Percentiles rank a stretch among this genome's conserved stretches.
These are phyloP conservation scores for Heliconius sara DNA, from an alignment of 2,888 invertebrate species.

Conservation along the genomic window DNA sequence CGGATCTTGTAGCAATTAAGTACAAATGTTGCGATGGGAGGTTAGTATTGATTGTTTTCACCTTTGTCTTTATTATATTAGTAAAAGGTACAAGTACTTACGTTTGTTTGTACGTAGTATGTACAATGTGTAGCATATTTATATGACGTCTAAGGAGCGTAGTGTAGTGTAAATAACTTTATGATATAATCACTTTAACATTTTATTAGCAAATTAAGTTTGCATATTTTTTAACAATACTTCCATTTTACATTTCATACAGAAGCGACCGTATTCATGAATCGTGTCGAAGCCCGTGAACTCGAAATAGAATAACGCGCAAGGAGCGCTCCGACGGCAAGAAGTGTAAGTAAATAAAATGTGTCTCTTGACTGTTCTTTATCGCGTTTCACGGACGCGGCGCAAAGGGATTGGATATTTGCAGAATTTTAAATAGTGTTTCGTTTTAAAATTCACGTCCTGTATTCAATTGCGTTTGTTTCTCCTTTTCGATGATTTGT, in stretches of 20 bases:
- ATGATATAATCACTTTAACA: too few species aligned
- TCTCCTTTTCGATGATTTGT: constrained; percentile 32
- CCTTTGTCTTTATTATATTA: neutral
- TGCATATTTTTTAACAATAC: neutral
- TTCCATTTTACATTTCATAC: neutral
- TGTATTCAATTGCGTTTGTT: constrained; percentile 38
- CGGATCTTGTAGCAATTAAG: constrained; percentile 10
- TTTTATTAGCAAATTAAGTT: too few species aligned
- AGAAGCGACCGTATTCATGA: neutral
- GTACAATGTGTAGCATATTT: neutral
- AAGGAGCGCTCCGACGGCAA: constrained; percentile 4
- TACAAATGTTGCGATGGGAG: constrained; percentile 7
- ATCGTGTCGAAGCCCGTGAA: constrained; percentile 2
- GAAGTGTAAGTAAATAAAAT: constrained; percentile 21
- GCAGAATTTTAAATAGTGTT: constrained; percentile 41
- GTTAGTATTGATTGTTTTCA: neutral
- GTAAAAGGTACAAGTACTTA: neutral
- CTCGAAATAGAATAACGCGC: constrained; percentile 24
- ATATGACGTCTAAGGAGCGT: neutral
- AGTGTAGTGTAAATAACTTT: too few species aligned
- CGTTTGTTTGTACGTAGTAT: neutral
- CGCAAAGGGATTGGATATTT: constrained; percentile 38
- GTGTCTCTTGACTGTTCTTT: constrained; percentile 2
- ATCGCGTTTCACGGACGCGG: neutral
- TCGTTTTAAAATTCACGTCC: constrained; percentile 36